These are phyloP conservation scores for Coptodon bakossiorum DNA, from an alignment of 2,113 vertebrate species.

Conservation along the genomic window DNA sequence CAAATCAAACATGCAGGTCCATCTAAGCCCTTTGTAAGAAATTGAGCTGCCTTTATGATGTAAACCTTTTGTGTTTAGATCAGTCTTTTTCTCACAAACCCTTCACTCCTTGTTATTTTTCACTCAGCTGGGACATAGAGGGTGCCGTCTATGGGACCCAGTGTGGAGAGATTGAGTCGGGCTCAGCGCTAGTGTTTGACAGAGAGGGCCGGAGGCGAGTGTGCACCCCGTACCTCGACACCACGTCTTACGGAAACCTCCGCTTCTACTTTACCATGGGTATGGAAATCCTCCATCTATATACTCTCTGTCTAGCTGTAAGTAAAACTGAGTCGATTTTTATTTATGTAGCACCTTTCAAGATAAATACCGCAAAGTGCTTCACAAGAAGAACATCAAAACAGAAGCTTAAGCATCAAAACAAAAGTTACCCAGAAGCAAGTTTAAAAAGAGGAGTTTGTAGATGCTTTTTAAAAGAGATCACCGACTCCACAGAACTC, in stretches of 20 bases:
- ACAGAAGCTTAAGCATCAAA: not conserved
- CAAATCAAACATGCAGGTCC: not conserved
- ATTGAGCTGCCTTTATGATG: not conserved
- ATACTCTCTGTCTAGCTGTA: not conserved
- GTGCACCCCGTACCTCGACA: constrained; percentile 92
- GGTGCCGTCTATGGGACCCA: constrained; percentile 83
- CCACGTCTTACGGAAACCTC: constrained; percentile 89
- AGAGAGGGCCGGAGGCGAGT: constrained; percentile 84
- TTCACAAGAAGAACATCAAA: not conserved
- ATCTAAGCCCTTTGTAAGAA: not conserved
- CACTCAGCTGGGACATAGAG: constrained; percentile 84
- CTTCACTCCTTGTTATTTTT: not conserved
- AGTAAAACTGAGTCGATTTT: not conserved
- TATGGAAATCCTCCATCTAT: constrained; percentile 26
- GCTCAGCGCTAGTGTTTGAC: constrained; percentile 85
- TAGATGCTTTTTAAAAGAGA: not conserved
- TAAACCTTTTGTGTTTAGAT: not conserved
- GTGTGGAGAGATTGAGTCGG: constrained; percentile 91
- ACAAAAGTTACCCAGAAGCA: not conserved
- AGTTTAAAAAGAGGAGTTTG: not conserved
- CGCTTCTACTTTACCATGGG: constrained; percentile 94
- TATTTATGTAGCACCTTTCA: not conserved
- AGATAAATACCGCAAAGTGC: not conserved
- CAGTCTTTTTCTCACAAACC: not conserved
- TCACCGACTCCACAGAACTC: not conserved